Conservation (phyloP, 2,888 invertebrate genomes). For the Stenurella melanura region DNA sequence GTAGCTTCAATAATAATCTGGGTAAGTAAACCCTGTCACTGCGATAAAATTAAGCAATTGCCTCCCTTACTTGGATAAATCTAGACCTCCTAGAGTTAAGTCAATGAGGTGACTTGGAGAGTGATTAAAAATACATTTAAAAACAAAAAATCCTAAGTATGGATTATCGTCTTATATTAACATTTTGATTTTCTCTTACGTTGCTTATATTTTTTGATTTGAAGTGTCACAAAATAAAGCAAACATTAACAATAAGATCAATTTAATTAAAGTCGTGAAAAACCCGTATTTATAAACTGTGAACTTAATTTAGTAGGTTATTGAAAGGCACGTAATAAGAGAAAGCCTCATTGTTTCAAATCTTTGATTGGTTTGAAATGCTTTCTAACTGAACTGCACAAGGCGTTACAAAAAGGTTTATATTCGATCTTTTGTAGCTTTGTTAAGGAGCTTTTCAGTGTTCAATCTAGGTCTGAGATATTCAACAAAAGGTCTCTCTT, state of each 20-base stretch:
- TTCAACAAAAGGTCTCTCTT: background rate
- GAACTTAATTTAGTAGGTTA: background rate
- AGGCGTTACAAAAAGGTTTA: constrained; percentile 12
- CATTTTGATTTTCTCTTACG: too few relatives aligned
- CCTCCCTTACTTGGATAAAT: too few relatives aligned
- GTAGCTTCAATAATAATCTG: too few relatives aligned
- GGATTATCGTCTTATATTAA: too few relatives aligned
- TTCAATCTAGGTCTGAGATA: constrained; percentile 13
- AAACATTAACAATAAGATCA: background rate
- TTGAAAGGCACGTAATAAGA: background rate
- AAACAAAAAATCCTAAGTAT: too few relatives aligned
- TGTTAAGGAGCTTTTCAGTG: constrained; percentile 11
- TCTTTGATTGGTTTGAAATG: constrained; percentile 15
- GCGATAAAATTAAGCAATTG: too few relatives aligned
- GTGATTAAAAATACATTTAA: too few relatives aligned
- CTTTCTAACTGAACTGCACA: background rate
- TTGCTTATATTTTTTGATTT: too few relatives aligned
- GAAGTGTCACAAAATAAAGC: too few relatives aligned
- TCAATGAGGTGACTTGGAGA: too few relatives aligned
- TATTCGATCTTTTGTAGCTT: constrained; percentile 12
- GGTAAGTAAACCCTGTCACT: too few relatives aligned
- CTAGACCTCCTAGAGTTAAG: too few relatives aligned
- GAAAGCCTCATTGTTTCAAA: constrained; percentile 14
- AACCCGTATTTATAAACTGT: background rate
- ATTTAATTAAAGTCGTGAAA: background rate